Evolutionary conservation across 2,113 vertebrate genomes (phyloP).

Genomic region (Lophura nycthemera): DNA sequence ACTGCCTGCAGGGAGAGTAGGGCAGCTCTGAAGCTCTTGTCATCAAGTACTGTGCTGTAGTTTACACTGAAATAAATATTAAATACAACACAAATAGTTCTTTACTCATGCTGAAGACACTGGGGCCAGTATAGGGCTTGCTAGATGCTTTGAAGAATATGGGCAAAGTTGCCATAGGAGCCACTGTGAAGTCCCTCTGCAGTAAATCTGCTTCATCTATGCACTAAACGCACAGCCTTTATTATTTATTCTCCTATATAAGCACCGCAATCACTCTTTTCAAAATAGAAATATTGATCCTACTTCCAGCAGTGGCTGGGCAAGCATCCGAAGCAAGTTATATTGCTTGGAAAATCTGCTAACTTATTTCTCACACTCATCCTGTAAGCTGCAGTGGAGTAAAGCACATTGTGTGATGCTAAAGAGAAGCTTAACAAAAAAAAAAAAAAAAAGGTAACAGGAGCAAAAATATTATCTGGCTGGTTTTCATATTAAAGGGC

Average conservation of each 20-base stretch:
- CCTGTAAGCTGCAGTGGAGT: background rate
- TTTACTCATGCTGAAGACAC: background rate
- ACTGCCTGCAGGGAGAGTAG: background rate
- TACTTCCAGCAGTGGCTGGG: background rate
- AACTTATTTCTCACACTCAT: conserved; percentile 1
- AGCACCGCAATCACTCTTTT: conserved; percentile 21
- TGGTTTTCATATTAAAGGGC: background rate
- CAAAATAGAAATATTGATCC: conserved; percentile 16
- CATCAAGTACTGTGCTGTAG: background rate
- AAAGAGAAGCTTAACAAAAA: background rate
- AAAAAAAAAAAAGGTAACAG: background rate
- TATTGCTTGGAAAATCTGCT: background rate
- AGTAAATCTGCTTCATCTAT: background rate
- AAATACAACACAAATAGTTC: background rate
- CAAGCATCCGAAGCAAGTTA: background rate
- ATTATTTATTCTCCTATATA: background rate
- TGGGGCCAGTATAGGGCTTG: background rate
- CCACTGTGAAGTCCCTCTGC: background rate
- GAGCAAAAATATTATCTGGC: background rate
- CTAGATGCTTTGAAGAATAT: background rate
- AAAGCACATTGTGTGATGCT: background rate
- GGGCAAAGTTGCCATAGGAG: background rate
- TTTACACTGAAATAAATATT: background rate
- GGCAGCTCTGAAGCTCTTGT: background rate
- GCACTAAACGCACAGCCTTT: background rate